Evolutionary conservation across 2,888 invertebrate genomes (phyloP).

Genomic region (Punctoribates punctum): DNA sequence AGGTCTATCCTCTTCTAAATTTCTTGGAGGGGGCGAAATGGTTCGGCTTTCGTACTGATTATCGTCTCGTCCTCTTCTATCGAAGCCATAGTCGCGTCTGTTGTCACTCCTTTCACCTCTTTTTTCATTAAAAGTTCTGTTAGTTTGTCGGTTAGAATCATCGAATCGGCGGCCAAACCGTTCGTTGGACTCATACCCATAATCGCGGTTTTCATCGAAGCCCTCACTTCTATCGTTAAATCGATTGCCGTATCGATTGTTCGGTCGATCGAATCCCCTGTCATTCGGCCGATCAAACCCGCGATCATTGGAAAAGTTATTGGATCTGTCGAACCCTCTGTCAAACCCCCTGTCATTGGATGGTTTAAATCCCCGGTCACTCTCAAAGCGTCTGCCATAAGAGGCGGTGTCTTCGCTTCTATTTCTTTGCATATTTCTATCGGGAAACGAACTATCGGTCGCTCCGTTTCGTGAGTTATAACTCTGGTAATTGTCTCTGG

Average conservation of each 20-base stretch:
- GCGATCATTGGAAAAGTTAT: constrained; percentile 27
- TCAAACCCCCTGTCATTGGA: constrained; percentile 12
- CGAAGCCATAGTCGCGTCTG: background rate
- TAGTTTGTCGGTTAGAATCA: background rate
- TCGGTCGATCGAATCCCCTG: background rate
- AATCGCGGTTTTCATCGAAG: background rate
- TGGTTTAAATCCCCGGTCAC: background rate
- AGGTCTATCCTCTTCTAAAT: constrained; percentile 50
- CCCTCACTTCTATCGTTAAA: background rate
- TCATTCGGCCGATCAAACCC: constrained; percentile 48
- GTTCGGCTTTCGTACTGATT: constrained; percentile 6
- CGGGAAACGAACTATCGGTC: constrained; percentile 8
- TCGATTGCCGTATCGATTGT: constrained; percentile 10
- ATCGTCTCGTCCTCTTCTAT: too few relatives aligned
- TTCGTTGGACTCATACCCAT: background rate
- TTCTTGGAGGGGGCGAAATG: background rate
- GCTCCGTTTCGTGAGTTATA: background rate
- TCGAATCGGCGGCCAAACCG: constrained; percentile 2
- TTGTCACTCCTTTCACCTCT: background rate
- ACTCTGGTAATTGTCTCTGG: background rate
- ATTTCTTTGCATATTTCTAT: constrained; percentile 54
- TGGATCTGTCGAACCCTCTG: constrained; percentile 42
- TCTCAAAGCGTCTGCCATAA: constrained; percentile 41
- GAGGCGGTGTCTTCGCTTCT: background rate
- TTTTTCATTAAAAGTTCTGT: background rate